Evolutionary conservation across 2,888 invertebrate genomes (phyloP).

Genomic region (Hoplodrina blanda): DNA sequence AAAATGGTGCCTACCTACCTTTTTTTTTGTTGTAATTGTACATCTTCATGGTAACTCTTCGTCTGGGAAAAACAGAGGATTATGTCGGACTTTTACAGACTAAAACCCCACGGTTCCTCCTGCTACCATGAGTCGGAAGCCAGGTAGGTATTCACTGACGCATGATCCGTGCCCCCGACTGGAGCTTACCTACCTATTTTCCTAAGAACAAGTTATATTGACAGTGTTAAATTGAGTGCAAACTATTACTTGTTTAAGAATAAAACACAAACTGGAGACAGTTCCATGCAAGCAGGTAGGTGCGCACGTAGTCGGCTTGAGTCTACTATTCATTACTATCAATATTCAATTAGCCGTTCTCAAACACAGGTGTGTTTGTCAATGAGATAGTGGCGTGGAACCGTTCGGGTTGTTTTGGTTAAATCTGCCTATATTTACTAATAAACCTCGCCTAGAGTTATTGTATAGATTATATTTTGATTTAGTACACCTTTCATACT

Average conservation of each 20-base stretch:
- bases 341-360: constrained; percentile 59
- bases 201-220: background rate
- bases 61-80: too few species aligned
- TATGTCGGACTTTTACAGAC: too few species aligned
- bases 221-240: background rate
- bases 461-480: constrained; percentile 79
- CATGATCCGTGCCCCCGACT: too few species aligned
- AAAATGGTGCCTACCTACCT: too few species aligned
- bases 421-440: constrained; percentile 81
- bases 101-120: too few species aligned
- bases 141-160: too few species aligned
- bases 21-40: too few species aligned
- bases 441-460: constrained; percentile 77
- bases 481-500: constrained; percentile 74
- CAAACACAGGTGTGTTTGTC: constrained; percentile 68
- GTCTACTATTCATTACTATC: constrained; percentile 51
- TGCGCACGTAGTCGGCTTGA: constrained; percentile 16
- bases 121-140: too few species aligned
- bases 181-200: background rate
- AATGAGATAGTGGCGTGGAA: constrained; percentile 75
- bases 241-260: background rate
- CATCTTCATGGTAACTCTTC: too few species aligned
- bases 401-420: constrained; percentile 76
- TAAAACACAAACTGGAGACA: background rate
- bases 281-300: constrained; percentile 4